Evolutionary conservation across 2,888 invertebrate species (phyloP).

Genomic region (Augochlorella aurata): DNA sequence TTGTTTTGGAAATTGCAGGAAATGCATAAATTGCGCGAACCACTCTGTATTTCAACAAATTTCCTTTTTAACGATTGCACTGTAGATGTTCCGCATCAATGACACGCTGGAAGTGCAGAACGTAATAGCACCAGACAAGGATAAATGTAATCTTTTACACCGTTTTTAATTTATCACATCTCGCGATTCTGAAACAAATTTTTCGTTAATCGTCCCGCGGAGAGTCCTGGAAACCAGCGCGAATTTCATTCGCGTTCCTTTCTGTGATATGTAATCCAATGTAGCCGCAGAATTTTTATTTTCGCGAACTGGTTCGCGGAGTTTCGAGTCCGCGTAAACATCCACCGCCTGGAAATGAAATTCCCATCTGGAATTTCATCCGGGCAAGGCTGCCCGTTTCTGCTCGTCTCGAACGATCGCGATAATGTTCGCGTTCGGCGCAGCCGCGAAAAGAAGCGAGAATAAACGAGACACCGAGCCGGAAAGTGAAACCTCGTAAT

Average conservation of each 20-base stretch:
- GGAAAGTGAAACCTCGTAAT: slow-evolving; percentile 58
- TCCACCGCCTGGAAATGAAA: not conserved
- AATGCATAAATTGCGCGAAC: too few species aligned
- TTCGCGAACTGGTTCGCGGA: not conserved
- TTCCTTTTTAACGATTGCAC: not conserved
- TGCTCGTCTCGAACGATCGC: slow-evolving; percentile 1
- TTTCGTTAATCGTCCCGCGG: not conserved
- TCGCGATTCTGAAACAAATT: not conserved
- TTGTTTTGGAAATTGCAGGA: too few species aligned
- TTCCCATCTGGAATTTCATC: slow-evolving; percentile 24
- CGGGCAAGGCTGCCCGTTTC: slow-evolving; percentile 5
- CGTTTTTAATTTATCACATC: not conserved
- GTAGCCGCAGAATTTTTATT: not conserved
- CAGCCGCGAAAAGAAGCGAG: slow-evolving; percentile 17
- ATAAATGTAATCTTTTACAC: not conserved
- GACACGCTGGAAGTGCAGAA: not conserved
- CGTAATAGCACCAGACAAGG: not conserved
- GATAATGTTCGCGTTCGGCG: slow-evolving; percentile 23
- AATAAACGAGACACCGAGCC: slow-evolving; percentile 10
- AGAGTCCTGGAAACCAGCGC: not conserved
- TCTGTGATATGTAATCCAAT: not conserved
- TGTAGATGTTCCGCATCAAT: not conserved
- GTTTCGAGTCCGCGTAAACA: not conserved
- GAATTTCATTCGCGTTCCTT: not conserved
- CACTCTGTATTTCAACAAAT: not conserved